A percentile compares a stretch with the other conserved stretches of the same genome.
These are phyloP conservation scores for Micromussa lordhowensis DNA, from an alignment of 92 coral and sea anemone genomes.

Conservation along the genomic window DNA sequence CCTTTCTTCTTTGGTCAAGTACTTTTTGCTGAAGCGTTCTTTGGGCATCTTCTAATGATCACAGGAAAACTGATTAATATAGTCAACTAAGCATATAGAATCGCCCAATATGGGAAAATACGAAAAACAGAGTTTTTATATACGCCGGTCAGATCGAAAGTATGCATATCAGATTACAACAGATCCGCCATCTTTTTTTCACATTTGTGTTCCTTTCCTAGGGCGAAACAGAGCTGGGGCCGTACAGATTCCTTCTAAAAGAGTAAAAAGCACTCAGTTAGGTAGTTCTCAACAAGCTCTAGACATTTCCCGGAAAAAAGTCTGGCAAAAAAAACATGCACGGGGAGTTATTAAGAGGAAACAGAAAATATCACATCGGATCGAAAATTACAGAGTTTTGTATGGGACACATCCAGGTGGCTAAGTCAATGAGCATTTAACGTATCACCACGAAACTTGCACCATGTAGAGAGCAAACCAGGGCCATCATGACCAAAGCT, in stretches of 20 bases:
- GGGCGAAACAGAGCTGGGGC: background rate
- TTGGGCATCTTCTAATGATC: too few relatives aligned
- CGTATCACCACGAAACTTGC: background rate
- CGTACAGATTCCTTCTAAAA: background rate
- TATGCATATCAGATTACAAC: background rate
- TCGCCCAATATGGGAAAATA: too few relatives aligned
- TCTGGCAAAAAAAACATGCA: background rate
- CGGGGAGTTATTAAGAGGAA: background rate
- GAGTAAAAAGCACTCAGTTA: background rate
- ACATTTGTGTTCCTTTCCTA: slow-evolving; percentile 6
- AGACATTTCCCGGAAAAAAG: background rate
- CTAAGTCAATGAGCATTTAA: too few relatives aligned
- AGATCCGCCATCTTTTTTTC: background rate
- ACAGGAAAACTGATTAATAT: too few relatives aligned
- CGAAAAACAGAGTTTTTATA: too few relatives aligned
- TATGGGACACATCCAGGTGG: background rate
- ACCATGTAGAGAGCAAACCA: slow-evolving; percentile 1
- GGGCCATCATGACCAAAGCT: slow-evolving; percentile 16
- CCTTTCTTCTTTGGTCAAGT: too few relatives aligned
- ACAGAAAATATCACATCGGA: background rate
- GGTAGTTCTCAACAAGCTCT: background rate
- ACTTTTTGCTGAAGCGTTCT: too few relatives aligned
- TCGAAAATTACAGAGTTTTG: slow-evolving; percentile 19
- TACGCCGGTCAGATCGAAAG: too few relatives aligned
- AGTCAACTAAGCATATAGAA: too few relatives aligned